Percentiles rank a stretch among this genome's conserved stretches.
Evolutionary conservation across 2,113 vertebrate species (phyloP).

Genomic region (Machaerirhynchus nigripectus): DNA sequence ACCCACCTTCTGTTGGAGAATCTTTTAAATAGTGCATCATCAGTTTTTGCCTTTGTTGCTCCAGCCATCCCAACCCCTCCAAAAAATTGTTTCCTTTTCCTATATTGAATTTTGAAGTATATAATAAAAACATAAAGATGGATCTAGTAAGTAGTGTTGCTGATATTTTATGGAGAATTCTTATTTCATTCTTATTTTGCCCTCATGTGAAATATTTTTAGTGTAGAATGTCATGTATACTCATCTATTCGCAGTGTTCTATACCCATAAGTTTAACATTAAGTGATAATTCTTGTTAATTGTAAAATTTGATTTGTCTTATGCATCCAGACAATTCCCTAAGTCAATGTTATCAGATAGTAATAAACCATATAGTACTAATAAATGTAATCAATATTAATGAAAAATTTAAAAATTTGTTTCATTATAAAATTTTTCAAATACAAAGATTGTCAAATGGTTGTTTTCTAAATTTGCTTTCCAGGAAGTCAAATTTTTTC

Average conservation of each 20-base stretch:
- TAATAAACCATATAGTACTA: background rate
- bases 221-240: background rate
- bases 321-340: background rate
- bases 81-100: background rate
- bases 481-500: background rate
- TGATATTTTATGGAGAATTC: background rate
- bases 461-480: background rate
- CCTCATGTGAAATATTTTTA: background rate
- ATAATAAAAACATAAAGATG: background rate
- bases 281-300: background rate
- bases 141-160: background rate
- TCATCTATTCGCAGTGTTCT: background rate
- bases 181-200: background rate
- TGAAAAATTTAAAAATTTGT: background rate
- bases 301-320: background rate
- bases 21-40: background rate
- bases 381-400: background rate
- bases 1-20: background rate
- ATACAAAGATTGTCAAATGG: background rate
- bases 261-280: background rate
- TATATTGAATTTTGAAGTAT: background rate
- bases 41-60: background rate
- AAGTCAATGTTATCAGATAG: background rate
- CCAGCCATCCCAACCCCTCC: background rate
- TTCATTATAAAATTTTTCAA: background rate